phyloP scores from a whole-genome alignment of 2,797 vertebrate species.

The Lepus townsendii region DNA sequence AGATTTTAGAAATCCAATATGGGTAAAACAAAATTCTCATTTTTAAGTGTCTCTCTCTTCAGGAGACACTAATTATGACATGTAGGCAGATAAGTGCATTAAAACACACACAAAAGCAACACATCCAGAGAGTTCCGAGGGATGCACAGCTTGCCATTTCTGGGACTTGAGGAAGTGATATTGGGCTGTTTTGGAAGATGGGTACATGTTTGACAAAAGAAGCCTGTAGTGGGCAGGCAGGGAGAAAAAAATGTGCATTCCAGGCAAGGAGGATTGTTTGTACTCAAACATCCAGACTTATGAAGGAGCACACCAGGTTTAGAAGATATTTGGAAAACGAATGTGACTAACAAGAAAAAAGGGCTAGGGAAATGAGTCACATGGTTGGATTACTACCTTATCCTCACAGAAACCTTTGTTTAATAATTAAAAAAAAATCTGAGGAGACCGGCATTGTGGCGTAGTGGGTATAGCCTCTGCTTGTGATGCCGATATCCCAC shows the following conservation, averaged over 20 bases:
- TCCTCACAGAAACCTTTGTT: not conserved
- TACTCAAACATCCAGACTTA: constrained; percentile 24
- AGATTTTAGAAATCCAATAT: constrained; percentile 10
- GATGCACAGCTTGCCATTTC: not conserved
- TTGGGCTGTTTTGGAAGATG: not conserved
- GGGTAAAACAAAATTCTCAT: not conserved
- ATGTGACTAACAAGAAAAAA: not conserved
- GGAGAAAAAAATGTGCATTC: not conserved
- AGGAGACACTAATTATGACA: not conserved
- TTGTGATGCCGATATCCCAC: too few relatives aligned
- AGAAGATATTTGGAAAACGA: not conserved
- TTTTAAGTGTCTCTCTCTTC: not conserved
- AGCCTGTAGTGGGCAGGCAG: not conserved
- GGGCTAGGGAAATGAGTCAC: not conserved
- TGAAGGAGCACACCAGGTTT: not conserved
- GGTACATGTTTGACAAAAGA: not conserved
- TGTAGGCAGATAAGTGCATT: not conserved
- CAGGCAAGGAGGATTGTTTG: not conserved
- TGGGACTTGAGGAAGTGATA: not conserved
- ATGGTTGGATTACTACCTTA: not conserved
- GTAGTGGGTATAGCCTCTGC: too few relatives aligned
- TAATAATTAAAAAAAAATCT: not conserved
- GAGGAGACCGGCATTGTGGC: too few relatives aligned
- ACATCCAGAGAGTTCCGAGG: not conserved
- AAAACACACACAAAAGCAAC: not conserved